Evolutionary conservation across 2,797 vertebrate genomes (phyloP).

Genomic region (Esox masquinongy): DNA sequence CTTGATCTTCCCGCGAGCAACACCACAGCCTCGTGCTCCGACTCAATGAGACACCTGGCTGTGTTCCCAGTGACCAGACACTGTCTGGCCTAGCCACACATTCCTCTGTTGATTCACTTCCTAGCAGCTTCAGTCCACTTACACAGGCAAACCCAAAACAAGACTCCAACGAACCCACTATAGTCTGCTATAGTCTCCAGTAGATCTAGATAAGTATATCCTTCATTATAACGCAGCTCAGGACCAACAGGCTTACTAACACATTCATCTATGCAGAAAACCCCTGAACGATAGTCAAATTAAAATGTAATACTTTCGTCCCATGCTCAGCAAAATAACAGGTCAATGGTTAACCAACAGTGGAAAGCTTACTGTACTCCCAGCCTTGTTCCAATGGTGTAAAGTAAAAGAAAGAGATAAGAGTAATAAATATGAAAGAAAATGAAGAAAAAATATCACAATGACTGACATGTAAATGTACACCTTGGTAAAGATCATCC

Average conservation of each 20-base stretch:
- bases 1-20: not conserved
- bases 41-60: conserved; percentile 7
- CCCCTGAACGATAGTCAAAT: not conserved
- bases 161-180: not conserved
- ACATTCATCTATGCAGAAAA: not conserved
- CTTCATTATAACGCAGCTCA: not conserved
- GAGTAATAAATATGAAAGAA: too few species aligned
- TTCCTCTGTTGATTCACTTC: conserved; percentile 3
- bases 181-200: not conserved
- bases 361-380: too few species aligned
- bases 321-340: too few species aligned
- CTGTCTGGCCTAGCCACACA: conserved; percentile 12
- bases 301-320: too few species aligned
- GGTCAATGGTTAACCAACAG: too few species aligned
- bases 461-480: too few species aligned
- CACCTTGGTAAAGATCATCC: not conserved
- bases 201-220: not conserved
- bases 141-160: conserved; percentile 3
- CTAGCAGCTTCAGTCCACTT: not conserved
- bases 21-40: not conserved
- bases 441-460: too few species aligned
- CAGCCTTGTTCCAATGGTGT: too few species aligned
- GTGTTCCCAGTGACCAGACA: conserved; percentile 12
- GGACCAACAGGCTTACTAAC: not conserved
- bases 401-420: too few species aligned